Percentiles rank a stretch among this genome's conserved stretches.
phyloP scores from a whole-genome alignment of 2,113 vertebrate species.

The Sialia sialis region DNA sequence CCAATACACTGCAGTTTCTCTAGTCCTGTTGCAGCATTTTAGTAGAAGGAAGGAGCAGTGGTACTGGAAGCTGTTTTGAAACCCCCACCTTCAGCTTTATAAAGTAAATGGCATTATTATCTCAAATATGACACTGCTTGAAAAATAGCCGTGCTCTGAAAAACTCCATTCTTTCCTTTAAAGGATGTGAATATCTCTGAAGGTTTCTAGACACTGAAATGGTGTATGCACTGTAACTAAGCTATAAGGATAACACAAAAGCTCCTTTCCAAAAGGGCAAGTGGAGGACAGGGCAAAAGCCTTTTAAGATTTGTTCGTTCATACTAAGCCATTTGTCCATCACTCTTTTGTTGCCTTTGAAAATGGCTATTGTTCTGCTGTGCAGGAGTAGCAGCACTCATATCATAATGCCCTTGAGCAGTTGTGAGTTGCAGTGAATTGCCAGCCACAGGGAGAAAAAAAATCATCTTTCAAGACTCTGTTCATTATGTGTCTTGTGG shows the following conservation, averaged over 20 bases:
- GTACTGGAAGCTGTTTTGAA: background rate
- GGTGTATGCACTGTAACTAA: background rate
- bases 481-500: background rate
- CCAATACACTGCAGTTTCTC: background rate
- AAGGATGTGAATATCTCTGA: background rate
- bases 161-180: background rate
- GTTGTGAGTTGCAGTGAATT: background rate
- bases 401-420: background rate
- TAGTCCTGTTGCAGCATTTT: background rate
- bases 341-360: background rate
- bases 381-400: background rate
- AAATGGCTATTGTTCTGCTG: background rate
- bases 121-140: background rate
- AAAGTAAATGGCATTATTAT: background rate
- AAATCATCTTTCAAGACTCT: background rate
- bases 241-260: background rate
- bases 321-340: background rate
- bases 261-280: background rate
- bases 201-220: background rate
- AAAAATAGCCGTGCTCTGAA: background rate
- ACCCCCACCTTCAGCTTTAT: background rate
- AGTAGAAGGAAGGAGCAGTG: background rate
- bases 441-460: background rate
- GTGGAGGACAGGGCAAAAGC: background rate
- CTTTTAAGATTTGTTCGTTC: background rate